These are phyloP conservation scores for Thalassophryne amazonica DNA, from an alignment of 2,797 vertebrate genomes.

Conservation along the genomic window DNA sequence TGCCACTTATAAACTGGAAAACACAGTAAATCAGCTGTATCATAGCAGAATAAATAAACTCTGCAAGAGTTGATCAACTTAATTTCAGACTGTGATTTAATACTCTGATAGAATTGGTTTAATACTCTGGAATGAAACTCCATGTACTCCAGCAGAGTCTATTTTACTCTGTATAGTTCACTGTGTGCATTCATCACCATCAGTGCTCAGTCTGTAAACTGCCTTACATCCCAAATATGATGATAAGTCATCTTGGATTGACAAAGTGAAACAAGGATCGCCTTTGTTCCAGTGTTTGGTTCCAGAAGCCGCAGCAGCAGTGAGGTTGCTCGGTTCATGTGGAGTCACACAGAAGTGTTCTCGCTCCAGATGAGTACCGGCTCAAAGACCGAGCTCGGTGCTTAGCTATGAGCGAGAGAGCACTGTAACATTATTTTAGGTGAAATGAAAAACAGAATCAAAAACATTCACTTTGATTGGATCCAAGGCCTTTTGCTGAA, in stretches of 20 bases:
- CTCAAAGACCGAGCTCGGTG: constrained; percentile 41
- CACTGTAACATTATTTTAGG: constrained; percentile 56
- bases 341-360: constrained; percentile 46
- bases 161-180: too few relatives aligned
- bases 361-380: constrained; percentile 32
- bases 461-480: constrained; percentile 59
- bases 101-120: too few relatives aligned
- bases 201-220: constrained; percentile 7
- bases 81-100: too few relatives aligned
- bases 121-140: too few relatives aligned
- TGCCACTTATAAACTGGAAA: too few relatives aligned
- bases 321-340: constrained; percentile 29
- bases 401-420: constrained; percentile 43
- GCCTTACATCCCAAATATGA: constrained; percentile 3
- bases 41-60: too few relatives aligned
- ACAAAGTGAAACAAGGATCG: constrained; percentile 35
- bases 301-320: constrained; percentile 18
- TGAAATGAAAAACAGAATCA: constrained; percentile 59
- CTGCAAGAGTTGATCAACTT: too few relatives aligned
- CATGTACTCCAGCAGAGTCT: too few relatives aligned
- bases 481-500: constrained; percentile 63
- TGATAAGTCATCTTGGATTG: constrained; percentile 17
- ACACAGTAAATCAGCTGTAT: too few relatives aligned
- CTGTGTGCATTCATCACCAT: too few relatives aligned
- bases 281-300: constrained; percentile 27